Base-by-base conservation (phyloP, 2,113 vertebrate species). In the Poecilia latipinna region DNA sequence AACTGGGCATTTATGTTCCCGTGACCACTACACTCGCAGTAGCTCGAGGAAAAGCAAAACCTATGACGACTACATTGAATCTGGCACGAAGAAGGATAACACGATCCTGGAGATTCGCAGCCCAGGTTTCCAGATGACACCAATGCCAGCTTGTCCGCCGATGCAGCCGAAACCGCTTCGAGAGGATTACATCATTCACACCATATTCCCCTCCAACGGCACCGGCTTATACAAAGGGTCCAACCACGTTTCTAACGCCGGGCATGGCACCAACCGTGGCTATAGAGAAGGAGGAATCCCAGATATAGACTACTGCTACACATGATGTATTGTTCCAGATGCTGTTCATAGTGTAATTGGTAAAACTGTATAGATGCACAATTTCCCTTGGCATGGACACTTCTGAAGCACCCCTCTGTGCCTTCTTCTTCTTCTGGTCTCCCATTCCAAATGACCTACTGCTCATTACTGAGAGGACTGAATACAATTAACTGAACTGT, bases 31-130 rank as follows among this genome's bases (percentile, higher is more conserved):
- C 60, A 96, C 92, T 65, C 94, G 96, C 73, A 93, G 68, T 82
- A 91, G 88, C 69, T 90, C 93, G 13, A 90, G 94, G 65, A 94
- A 93, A 87, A 95, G 86, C 78, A 95, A 96, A 79, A 93, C 83
- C 79, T 96, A 95, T 75, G 96, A 96, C 1, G 96, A 97, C 86
- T 97, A 97, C 37, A 91, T 97, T 70, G 96, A 98, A 85, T 96
- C 96, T 0, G 97, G 97, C 80, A 98, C 97, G 75, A 98, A 98
- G 91, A 98, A 98, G 87, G 97, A 98, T 80, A 97, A 95, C 78
- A 97, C 95, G 70, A 97, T 98, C 70, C 90, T 98, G 83, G 97
- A 98, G 85, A 96, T 97, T 80, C 94, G 93, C 4, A 94, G 96
- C 22, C 96, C 96, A 0, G 96, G 96, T 17, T 94, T 98, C 48